Percentiles rank a stretch among this genome's conserved stretches.
phyloP scores from a whole-genome alignment of 2,888 invertebrate species.

The Hipparchia semele region DNA sequence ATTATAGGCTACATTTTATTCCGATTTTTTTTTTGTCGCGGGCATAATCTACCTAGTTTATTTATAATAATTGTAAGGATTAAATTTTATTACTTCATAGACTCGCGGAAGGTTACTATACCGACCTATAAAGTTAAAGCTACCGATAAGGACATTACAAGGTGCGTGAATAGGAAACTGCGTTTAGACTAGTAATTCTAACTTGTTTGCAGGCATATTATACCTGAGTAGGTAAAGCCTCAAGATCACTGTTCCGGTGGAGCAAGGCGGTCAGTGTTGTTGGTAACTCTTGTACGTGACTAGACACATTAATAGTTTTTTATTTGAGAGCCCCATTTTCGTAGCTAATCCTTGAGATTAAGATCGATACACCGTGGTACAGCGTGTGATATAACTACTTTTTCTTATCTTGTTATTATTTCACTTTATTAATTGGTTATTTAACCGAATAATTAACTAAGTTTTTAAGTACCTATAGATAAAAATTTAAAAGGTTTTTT shows the following conservation, averaged over 20 bases:
- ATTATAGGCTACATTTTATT: too few relatives aligned
- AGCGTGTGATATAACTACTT: not conserved
- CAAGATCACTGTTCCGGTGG: constrained; percentile 61
- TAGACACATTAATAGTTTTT: constrained; percentile 58
- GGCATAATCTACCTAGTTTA: too few relatives aligned
- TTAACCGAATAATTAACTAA: too few relatives aligned
- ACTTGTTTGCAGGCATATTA: constrained; percentile 57
- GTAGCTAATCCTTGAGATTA: constrained; percentile 53
- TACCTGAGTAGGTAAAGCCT: constrained; percentile 51
- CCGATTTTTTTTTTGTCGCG: too few relatives aligned
- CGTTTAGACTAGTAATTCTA: constrained; percentile 23
- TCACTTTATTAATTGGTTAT: too few relatives aligned
- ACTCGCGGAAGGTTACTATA: constrained; percentile 1
- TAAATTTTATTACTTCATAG: too few relatives aligned
- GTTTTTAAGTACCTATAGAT: too few relatives aligned
- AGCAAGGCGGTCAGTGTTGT: constrained; percentile 56
- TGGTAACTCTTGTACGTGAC: constrained; percentile 63
- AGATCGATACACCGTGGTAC: constrained; percentile 15
- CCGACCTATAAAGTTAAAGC: not conserved
- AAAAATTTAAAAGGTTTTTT: too few relatives aligned
- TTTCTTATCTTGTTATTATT: not conserved
- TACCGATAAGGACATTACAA: constrained; percentile 18
- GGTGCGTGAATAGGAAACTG: constrained; percentile 19
- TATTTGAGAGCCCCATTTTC: constrained; percentile 48
- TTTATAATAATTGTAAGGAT: too few relatives aligned